Evolutionary conservation across 2,113 vertebrate species (phyloP).

Genomic region (Caretta caretta): DNA sequence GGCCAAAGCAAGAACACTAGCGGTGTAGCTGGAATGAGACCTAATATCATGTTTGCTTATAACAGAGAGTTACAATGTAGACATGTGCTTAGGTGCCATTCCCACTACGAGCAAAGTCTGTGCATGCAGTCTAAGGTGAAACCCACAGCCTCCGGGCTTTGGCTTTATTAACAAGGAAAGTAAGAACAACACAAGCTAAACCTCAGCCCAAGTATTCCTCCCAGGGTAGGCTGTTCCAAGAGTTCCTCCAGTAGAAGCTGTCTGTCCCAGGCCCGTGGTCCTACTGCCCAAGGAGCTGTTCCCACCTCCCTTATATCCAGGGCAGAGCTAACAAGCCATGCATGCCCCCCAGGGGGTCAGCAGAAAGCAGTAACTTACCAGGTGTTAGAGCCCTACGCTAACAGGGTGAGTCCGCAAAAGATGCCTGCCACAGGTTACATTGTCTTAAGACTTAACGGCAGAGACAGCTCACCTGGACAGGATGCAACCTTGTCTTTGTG

Average conservation of each 20-base stretch:
- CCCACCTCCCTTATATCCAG: not conserved
- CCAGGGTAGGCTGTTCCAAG: not conserved
- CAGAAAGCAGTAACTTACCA: not conserved
- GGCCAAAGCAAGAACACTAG: not conserved
- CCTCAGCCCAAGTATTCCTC: not conserved
- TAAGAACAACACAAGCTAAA: not conserved
- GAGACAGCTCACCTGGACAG: conserved; percentile 85
- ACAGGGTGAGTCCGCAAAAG: not conserved
- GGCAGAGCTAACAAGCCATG: not conserved
- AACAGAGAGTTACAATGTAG: not conserved
- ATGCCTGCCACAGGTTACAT: not conserved
- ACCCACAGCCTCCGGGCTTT: not conserved
- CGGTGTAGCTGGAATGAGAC: not conserved
- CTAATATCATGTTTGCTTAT: not conserved
- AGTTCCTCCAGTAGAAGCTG: not conserved
- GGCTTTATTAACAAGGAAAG: not conserved
- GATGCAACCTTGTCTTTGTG: conserved; percentile 90
- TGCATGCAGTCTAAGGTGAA: not conserved
- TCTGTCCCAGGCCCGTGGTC: not conserved
- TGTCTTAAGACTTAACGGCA: not conserved
- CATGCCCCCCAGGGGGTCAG: not conserved
- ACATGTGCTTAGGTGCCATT: not conserved
- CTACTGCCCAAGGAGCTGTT: not conserved
- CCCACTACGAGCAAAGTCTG: not conserved
- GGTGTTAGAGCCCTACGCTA: not conserved